Evolutionary conservation across 2,113 vertebrate species (phyloP).

Genomic region (Pungitius pungitius): DNA sequence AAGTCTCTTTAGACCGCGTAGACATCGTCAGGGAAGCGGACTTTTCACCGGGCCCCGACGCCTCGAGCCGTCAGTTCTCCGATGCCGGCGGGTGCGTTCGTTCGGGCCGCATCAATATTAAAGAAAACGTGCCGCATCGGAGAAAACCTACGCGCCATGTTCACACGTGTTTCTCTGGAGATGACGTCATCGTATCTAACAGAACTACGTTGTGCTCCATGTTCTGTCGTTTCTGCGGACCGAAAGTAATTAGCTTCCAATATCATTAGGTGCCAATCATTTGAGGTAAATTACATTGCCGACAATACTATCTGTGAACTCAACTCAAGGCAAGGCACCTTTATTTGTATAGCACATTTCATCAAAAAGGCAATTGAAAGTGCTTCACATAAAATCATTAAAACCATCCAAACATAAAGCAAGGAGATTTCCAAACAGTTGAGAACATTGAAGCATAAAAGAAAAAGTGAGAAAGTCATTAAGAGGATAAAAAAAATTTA

Average conservation of each 20-base stretch:
- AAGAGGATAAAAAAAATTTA: no score
- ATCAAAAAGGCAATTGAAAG: no score
- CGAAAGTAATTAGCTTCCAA: background rate
- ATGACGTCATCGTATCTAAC: slow-evolving; percentile 36
- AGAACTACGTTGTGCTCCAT: background rate
- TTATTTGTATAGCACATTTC: no score
- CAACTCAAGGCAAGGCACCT: no score
- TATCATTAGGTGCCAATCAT: background rate
- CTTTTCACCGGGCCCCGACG: background rate
- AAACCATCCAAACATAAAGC: no score
- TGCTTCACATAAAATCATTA: no score
- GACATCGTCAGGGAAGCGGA: background rate
- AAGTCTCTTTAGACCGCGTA: background rate
- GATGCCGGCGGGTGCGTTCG: background rate
- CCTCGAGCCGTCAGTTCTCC: background rate
- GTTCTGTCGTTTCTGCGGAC: background rate
- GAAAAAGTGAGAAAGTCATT: no score
- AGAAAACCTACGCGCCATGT: slow-evolving; percentile 15
- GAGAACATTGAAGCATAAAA: no score
- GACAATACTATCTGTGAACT: no score
- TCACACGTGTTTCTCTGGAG: slow-evolving; percentile 23
- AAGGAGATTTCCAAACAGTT: no score
- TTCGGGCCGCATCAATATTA: background rate
- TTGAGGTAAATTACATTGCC: background rate
- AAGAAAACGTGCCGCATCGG: background rate